Percentiles rank a stretch among this genome's conserved stretches.
Evolutionary conservation across 1,140 invertebrate genomes (phyloP).

Genomic region (Drosophila azteca): DNA sequence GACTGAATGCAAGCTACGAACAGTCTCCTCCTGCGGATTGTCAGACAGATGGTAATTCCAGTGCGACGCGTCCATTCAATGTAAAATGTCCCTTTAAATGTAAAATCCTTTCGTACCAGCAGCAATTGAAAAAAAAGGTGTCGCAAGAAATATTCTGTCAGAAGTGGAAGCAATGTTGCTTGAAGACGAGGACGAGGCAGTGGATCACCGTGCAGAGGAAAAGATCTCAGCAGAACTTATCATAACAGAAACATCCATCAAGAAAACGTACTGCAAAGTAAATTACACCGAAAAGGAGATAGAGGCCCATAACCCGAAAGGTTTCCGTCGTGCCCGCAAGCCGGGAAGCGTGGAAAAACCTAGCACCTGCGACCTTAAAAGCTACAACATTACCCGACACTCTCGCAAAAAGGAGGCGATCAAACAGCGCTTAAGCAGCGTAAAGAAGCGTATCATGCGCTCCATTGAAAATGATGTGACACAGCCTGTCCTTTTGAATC

Average conservation of each 20-base stretch:
- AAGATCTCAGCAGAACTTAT: background rate
- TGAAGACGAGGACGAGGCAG: background rate
- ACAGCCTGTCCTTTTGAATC: background rate
- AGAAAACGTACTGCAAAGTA: background rate
- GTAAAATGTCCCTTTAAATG: too few relatives aligned
- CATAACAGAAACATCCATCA: background rate
- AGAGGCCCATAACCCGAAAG: background rate
- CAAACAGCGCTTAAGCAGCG: constrained; percentile 25
- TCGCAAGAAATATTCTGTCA: constrained; percentile 14
- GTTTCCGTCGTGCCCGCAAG: background rate
- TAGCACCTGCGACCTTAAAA: constrained; percentile 45
- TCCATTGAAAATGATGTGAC: constrained; percentile 27
- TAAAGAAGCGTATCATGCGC: constrained; percentile 57
- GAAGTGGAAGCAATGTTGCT: constrained; percentile 50
- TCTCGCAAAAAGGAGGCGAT: constrained; percentile 36
- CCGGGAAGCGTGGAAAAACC: constrained; percentile 1
- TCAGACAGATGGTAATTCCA: background rate
- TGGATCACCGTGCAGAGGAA: too few relatives aligned
- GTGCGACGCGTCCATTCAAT: too few relatives aligned
- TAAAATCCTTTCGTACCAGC: too few relatives aligned
- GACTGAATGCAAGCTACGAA: background rate
- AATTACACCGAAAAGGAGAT: constrained; percentile 4
- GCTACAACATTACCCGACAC: constrained; percentile 56
- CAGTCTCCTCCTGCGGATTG: background rate
- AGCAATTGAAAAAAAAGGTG: background rate